Evolutionary conservation across 2,888 invertebrate genomes (phyloP).

Genomic region (Yponomeuta cagnagella): DNA sequence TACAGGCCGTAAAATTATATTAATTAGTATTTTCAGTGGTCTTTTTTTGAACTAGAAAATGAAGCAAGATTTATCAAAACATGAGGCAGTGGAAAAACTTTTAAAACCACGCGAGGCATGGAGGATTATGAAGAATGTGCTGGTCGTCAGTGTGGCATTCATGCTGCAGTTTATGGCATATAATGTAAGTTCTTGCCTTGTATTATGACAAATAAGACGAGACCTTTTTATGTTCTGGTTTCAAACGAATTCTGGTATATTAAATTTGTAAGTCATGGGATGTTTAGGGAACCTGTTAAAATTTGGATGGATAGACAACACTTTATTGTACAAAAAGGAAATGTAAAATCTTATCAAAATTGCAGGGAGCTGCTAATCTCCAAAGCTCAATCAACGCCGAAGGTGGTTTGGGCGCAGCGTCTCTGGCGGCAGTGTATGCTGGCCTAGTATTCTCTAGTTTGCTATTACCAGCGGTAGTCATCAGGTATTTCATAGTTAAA

Average conservation of each 20-base stretch:
- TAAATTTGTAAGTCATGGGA: no score
- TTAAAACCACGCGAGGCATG: slow-evolving; percentile 79
- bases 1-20: neutral
- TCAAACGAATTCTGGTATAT: no score
- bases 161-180: slow-evolving; percentile 95
- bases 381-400: slow-evolving; percentile 94
- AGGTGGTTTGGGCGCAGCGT: slow-evolving; percentile 92
- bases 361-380: slow-evolving; percentile 94
- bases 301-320: no score
- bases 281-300: no score
- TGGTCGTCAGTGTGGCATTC: slow-evolving; percentile 93
- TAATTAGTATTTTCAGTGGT: neutral
- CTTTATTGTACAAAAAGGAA: no score
- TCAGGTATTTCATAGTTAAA: neutral
- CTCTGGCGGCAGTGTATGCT: slow-evolving; percentile 92
- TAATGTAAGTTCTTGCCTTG: neutral
- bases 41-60: no score
- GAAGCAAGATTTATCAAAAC: no score
- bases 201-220: no score
- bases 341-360: slow-evolving; percentile 38
- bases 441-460: slow-evolving; percentile 97
- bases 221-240: no score
- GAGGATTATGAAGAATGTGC: slow-evolving; percentile 94
- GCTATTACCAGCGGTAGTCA: slow-evolving; percentile 82
- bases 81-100: neutral